Evolutionary conservation across 1,140 invertebrate species (phyloP).

Genomic region (Fopius arisanus): DNA sequence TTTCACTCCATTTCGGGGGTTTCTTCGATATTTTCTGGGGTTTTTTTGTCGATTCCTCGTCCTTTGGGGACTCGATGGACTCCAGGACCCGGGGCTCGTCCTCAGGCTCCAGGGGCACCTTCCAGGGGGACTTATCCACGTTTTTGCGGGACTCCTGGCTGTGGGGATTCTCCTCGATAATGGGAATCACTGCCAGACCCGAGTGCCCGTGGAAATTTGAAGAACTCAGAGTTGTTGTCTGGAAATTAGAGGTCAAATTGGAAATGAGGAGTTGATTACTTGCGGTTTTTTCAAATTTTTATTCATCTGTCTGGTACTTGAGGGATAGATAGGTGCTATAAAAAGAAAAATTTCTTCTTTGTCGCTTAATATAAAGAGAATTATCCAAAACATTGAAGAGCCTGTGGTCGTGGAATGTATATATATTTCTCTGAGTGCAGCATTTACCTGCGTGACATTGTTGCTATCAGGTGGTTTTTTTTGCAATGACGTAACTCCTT

Average conservation of each 20-base stretch:
- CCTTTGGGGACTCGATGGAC: neutral
- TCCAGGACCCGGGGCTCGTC: neutral
- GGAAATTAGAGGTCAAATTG: neutral
- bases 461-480: conserved; percentile 22
- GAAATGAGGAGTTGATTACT: neutral
- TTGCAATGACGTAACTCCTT: conserved; percentile 41
- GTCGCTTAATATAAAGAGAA: too few relatives aligned
- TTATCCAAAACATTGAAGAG: too few relatives aligned
- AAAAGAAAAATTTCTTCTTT: too few relatives aligned
- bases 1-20: neutral
- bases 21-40: neutral
- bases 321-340: too few relatives aligned
- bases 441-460: conserved; percentile 31
- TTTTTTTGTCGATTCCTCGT: neutral
- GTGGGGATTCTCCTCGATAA: neutral
- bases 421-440: too few relatives aligned
- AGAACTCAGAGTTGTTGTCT: neutral
- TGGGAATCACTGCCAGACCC: conserved; percentile 10
- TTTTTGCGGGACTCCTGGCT: neutral
- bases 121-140: neutral
- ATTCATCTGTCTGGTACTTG: too few relatives aligned
- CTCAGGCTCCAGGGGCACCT: neutral
- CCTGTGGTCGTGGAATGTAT: too few relatives aligned
- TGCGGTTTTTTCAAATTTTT: too few relatives aligned
- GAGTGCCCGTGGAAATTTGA: neutral